Percentiles rank a stretch among this genome's conserved stretches.
Evolutionary conservation across 2,113 vertebrate species (phyloP).

Genomic region (Nycticorax nycticorax): DNA sequence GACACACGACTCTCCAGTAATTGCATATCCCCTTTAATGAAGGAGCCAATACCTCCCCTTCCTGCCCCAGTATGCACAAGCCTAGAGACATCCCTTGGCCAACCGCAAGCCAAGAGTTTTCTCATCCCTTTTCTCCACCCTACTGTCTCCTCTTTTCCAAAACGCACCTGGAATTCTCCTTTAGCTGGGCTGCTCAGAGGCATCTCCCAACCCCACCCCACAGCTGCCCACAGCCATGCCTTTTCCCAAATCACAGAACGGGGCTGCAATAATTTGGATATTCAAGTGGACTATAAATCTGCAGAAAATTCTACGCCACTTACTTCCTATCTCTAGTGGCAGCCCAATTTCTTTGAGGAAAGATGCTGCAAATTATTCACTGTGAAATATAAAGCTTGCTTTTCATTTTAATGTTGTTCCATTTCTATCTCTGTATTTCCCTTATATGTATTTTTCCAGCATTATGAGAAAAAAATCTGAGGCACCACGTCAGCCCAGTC

Average conservation of each 20-base stretch:
- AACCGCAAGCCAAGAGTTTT: background rate
- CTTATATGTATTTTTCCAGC: slow-evolving; percentile 43
- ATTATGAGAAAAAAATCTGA: background rate
- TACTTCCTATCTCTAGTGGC: background rate
- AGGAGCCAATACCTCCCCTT: background rate
- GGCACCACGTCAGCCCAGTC: slow-evolving; percentile 55
- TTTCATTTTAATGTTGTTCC: slow-evolving; percentile 46
- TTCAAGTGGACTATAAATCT: background rate
- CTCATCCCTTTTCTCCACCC: background rate
- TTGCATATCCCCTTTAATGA: background rate
- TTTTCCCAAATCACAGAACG: background rate
- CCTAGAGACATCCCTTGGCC: background rate
- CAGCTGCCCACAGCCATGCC: background rate
- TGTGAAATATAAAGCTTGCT: slow-evolving; percentile 25
- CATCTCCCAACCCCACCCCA: background rate
- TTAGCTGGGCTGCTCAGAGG: background rate
- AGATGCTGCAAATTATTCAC: slow-evolving; percentile 22
- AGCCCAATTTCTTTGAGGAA: background rate
- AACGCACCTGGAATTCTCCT: background rate
- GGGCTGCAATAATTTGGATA: background rate
- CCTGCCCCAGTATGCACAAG: background rate
- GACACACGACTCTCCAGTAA: background rate
- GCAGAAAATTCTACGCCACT: background rate
- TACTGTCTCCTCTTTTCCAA: background rate
- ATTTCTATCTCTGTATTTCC: slow-evolving; percentile 30